Evolutionary conservation across 2,113 vertebrate genomes (phyloP).

Genomic region (Ginglymostoma cirratum): DNA sequence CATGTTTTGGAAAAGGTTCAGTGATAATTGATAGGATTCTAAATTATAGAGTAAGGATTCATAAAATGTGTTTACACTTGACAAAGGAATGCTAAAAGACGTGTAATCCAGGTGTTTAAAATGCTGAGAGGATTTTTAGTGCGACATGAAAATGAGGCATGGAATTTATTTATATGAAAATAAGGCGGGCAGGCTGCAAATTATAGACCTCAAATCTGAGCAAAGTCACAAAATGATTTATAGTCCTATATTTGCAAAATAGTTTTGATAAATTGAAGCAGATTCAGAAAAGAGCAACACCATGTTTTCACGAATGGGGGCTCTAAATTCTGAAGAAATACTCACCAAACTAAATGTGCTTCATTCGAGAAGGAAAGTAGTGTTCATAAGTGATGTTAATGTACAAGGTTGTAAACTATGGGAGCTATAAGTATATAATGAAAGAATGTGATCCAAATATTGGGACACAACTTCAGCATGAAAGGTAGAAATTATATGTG

Average conservation of each 20-base stretch:
- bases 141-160: background rate
- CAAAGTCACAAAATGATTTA: background rate
- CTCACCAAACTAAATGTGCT: background rate
- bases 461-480: background rate
- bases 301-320: background rate
- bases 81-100: background rate
- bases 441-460: background rate
- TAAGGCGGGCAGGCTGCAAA: background rate
- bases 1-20: background rate
- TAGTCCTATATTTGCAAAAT: background rate
- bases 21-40: background rate
- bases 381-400: background rate
- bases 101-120: background rate
- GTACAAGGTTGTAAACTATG: background rate
- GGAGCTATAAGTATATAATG: background rate
- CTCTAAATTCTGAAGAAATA: background rate
- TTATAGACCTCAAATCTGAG: background rate
- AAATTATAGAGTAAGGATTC: background rate
- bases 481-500: background rate
- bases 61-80: background rate
- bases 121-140: background rate
- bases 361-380: background rate
- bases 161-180: background rate
- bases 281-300: background rate
- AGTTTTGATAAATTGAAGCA: background rate